Conservation (phyloP, 2,888 invertebrate genomes). For the Leptopilina syphax region DNA sequence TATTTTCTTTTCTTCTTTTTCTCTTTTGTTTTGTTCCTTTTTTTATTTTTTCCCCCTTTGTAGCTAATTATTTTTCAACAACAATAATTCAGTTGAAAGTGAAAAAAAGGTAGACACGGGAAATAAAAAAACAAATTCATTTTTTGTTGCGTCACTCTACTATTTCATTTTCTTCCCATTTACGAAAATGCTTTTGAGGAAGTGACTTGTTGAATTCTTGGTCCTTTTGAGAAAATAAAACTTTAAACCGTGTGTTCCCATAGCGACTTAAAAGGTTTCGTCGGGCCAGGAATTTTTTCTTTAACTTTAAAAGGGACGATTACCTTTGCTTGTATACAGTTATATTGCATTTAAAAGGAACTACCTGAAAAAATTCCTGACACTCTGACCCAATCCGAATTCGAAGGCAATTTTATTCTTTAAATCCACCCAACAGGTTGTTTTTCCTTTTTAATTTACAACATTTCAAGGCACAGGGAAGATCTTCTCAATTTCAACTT, state of each 20-base stretch:
- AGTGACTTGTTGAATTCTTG: background rate
- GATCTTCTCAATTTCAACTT: too few relatives aligned
- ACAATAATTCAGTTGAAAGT: too few relatives aligned
- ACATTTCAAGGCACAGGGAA: background rate
- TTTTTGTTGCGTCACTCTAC: too few relatives aligned
- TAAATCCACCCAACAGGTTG: background rate
- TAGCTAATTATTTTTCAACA: too few relatives aligned
- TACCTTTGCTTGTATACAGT: background rate
- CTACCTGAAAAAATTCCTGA: constrained; percentile 12
- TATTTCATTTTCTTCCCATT: background rate
- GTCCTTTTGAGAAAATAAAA: background rate
- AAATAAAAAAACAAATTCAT: too few relatives aligned
- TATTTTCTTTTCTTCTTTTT: too few relatives aligned
- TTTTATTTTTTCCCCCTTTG: too few relatives aligned
- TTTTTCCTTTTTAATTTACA: background rate
- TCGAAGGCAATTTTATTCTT: background rate
- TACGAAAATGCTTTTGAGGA: background rate
- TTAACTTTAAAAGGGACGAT: background rate
- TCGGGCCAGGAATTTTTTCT: background rate
- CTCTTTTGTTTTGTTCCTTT: too few relatives aligned
- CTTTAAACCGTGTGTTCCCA: background rate
- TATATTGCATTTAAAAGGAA: background rate
- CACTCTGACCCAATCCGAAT: background rate
- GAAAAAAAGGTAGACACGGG: too few relatives aligned
- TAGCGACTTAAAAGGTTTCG: background rate